Percentiles rank a stretch among this genome's conserved stretches.
These are phyloP conservation scores for Odontamblyopus rebecca DNA, from an alignment of 2,797 vertebrate genomes.

Conservation along the genomic window DNA sequence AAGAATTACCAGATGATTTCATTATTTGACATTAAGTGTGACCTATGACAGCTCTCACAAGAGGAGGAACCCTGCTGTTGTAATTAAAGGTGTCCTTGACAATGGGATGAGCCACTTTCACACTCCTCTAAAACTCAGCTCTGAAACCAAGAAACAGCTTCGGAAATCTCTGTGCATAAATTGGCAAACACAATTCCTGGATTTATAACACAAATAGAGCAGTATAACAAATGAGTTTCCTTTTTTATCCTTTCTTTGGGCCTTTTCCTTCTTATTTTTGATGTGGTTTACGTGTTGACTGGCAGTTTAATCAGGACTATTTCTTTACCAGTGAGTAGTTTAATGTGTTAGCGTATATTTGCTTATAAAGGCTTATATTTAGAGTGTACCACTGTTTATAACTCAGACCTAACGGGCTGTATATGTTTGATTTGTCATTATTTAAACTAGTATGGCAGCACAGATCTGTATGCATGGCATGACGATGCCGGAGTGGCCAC, in stretches of 20 bases:
- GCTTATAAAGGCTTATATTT: neutral
- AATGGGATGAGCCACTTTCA: slow-evolving; percentile 67
- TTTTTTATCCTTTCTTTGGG: too few species aligned
- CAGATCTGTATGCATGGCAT: slow-evolving; percentile 64
- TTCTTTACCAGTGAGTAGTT: neutral
- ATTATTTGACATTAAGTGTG: slow-evolving; percentile 27
- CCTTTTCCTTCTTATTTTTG: neutral
- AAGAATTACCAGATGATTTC: slow-evolving; percentile 18
- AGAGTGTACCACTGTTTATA: neutral
- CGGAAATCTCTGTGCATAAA: neutral
- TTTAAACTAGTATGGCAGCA: slow-evolving; percentile 52
- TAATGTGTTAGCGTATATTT: neutral
- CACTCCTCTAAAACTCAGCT: slow-evolving; percentile 64
- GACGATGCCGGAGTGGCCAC: slow-evolving; percentile 32
- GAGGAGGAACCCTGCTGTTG: slow-evolving; percentile 56
- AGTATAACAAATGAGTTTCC: neutral
- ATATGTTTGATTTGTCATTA: slow-evolving; percentile 21
- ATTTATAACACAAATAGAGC: too few species aligned
- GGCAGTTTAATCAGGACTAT: neutral
- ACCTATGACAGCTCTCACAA: slow-evolving; percentile 19
- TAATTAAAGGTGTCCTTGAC: slow-evolving; percentile 83
- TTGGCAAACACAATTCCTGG: neutral
- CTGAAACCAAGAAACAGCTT: neutral
- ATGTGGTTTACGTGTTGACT: neutral
- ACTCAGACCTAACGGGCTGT: neutral